Conservation (phyloP, 2,113 vertebrate genomes). For the Mystacornis crossleyi region DNA sequence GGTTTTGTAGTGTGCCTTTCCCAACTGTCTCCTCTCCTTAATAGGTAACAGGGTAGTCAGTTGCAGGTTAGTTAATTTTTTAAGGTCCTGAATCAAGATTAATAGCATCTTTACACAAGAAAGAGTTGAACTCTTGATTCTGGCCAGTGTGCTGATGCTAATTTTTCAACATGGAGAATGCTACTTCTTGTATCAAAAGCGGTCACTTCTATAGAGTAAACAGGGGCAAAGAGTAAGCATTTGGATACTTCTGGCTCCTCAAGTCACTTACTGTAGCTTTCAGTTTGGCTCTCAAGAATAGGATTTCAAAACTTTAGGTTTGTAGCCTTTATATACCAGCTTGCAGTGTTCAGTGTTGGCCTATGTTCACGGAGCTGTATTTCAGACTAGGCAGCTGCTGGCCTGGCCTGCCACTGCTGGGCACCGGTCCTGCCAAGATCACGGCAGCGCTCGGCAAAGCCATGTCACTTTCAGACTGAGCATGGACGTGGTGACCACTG, state of each 20-base stretch:
- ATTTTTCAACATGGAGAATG: neutral
- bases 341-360: neutral
- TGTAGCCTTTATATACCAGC: neutral
- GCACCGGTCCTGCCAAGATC: neutral
- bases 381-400: neutral
- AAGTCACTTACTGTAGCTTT: neutral
- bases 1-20: neutral
- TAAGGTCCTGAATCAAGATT: neutral
- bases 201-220: neutral
- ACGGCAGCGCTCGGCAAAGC: rapidly evolving
- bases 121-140: neutral
- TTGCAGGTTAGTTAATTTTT: neutral
- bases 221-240: neutral
- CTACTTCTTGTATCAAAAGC: neutral
- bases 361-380: neutral
- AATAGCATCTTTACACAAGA: neutral
- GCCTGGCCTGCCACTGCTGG: neutral
- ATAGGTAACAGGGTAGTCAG: neutral
- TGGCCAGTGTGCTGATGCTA: neutral
- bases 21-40: neutral
- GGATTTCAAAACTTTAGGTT: neutral
- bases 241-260: neutral
- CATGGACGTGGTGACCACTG: rapidly evolving
- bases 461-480: rapidly evolving
- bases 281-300: neutral